These are phyloP conservation scores for Aromia moschata DNA, from an alignment of 2,888 invertebrate genomes.

Conservation along the genomic window DNA sequence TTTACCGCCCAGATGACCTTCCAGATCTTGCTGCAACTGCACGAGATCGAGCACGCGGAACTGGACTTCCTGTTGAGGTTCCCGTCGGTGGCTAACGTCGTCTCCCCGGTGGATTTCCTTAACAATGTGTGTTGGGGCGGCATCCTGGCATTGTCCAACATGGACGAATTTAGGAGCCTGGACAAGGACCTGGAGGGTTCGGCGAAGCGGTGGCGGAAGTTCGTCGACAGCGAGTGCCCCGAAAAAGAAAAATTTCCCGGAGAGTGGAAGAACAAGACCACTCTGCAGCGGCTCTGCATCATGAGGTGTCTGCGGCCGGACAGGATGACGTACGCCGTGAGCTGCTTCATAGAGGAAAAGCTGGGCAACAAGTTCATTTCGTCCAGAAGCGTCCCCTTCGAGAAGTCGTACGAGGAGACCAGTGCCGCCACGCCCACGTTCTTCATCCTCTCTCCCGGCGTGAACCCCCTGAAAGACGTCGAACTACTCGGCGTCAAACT, in stretches of 20 bases:
- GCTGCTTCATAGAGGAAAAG: constrained; percentile 88
- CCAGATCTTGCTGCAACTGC: constrained; percentile 70
- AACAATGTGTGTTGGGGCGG: constrained; percentile 88
- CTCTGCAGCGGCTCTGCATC: constrained; percentile 89
- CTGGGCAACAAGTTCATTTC: constrained; percentile 85
- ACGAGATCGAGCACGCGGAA: constrained; percentile 78
- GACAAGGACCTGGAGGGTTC: constrained; percentile 94
- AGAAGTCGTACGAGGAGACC: constrained; percentile 87
- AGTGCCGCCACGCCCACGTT: constrained; percentile 87
- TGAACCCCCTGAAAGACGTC: constrained; percentile 93
- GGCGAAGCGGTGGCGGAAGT: constrained; percentile 91
- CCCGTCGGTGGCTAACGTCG: constrained; percentile 78
- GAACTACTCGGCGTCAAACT: constrained; percentile 84
- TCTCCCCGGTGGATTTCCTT: constrained; percentile 85
- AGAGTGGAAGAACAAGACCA: constrained; percentile 92
- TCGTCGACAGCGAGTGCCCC: constrained; percentile 90
- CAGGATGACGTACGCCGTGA: constrained; percentile 93
- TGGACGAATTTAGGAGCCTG: constrained; percentile 83
- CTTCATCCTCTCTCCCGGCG: constrained; percentile 94
- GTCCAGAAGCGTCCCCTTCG: constrained; percentile 80
- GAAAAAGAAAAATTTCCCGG: constrained; percentile 94
- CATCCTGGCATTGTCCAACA: constrained; percentile 79
- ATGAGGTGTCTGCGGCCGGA: constrained; percentile 92
- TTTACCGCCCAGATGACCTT: constrained; percentile 85
- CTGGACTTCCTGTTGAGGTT: constrained; percentile 89